Percentiles rank a stretch among this genome's conserved stretches.
Evolutionary conservation across 2,113 vertebrate genomes (phyloP).

Genomic region (Sturnira hondurensis): DNA sequence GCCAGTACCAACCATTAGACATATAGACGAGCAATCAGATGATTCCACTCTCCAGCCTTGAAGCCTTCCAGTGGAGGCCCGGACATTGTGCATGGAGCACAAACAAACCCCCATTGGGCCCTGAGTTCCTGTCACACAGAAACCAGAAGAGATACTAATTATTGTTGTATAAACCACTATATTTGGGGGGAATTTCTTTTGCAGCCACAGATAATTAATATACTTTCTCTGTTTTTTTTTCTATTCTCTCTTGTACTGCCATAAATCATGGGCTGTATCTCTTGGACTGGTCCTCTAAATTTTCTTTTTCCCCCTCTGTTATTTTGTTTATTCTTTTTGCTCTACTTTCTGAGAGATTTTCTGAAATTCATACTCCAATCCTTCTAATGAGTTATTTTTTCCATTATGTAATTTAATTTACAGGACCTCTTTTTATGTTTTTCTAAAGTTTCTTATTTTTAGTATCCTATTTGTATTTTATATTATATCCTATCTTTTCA

Average conservation of each 20-base stretch:
- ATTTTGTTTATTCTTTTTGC: constrained; percentile 5
- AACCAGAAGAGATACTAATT: not conserved
- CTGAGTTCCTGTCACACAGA: constrained; percentile 9
- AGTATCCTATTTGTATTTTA: not conserved
- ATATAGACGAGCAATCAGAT: not conserved
- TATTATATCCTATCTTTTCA: not conserved
- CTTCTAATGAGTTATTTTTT: not conserved
- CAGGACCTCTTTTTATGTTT: not conserved
- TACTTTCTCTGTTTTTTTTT: not conserved
- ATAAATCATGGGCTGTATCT: not conserved
- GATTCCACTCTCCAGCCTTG: not conserved
- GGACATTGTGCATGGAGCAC: not conserved
- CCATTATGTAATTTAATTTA: not conserved
- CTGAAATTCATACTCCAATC: not conserved
- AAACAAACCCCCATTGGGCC: not conserved
- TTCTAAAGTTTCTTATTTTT: not conserved
- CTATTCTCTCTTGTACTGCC: not conserved
- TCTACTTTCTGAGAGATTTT: not conserved
- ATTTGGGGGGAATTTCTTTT: not conserved
- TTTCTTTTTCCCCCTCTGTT: not conserved
- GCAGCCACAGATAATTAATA: not conserved
- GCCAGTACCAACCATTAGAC: not conserved
- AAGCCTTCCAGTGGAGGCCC: not conserved
- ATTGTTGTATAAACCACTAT: not conserved
- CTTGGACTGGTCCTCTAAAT: not conserved